Percentiles rank a stretch among this genome's conserved stretches.
These are phyloP conservation scores for Epizoanthus fatuus DNA, from an alignment of 92 coral and sea anemone genomes.

Conservation along the genomic window DNA sequence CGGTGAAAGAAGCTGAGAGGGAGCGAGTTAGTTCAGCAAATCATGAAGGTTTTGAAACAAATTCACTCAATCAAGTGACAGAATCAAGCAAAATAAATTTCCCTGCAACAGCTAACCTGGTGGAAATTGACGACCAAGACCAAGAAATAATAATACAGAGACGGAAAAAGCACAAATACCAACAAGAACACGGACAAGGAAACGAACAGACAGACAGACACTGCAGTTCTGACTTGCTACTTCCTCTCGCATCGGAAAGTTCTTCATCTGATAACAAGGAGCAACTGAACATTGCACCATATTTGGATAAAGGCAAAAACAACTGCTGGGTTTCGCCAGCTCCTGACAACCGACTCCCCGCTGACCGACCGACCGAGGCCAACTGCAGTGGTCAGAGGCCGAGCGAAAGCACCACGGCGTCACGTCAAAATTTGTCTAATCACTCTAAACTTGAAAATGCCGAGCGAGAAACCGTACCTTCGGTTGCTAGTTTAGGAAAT, in stretches of 20 bases:
- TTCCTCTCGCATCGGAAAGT: not conserved
- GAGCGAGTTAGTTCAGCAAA: not conserved
- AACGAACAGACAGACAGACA: no score
- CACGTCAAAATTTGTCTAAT: no score
- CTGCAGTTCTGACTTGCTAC: not conserved
- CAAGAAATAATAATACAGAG: not conserved
- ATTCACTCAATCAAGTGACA: not conserved
- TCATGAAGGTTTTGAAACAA: not conserved
- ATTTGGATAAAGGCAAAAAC: not conserved
- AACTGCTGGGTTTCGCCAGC: conserved; percentile 1
- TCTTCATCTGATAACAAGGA: not conserved
- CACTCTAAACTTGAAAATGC: not conserved
- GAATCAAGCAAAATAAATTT: not conserved
- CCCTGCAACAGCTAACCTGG: not conserved
- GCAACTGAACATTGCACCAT: not conserved
- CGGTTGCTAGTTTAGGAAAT: not conserved
- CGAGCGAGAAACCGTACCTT: not conserved
- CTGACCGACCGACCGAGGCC: not conserved
- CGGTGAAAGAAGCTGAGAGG: not conserved
- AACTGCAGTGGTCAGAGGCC: no score
- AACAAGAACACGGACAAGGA: not conserved
- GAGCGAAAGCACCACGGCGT: no score
- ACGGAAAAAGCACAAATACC: not conserved
- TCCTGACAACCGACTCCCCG: not conserved
- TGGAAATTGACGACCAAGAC: not conserved